phyloP scores from a whole-genome alignment of 2,113 vertebrate genomes.

The Glareola pratincola region DNA sequence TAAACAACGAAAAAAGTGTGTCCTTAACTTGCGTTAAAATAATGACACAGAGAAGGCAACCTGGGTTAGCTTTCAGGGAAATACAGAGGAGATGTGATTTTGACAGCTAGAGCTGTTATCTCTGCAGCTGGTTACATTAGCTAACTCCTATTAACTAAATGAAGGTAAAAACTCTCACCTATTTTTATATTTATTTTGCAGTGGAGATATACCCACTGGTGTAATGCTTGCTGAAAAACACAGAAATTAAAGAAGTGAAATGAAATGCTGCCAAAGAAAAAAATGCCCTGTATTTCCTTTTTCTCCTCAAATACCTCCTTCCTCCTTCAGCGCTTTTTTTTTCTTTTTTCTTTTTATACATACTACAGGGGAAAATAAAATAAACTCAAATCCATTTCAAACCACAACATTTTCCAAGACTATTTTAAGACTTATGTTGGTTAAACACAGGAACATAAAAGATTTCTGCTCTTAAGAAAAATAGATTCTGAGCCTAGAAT shows the following conservation, averaged over 20 bases:
- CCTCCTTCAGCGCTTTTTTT: background rate
- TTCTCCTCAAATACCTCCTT: background rate
- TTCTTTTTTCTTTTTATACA: background rate
- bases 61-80: background rate
- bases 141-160: background rate
- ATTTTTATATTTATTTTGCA: background rate
- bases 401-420: conserved; percentile 21
- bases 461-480: background rate
- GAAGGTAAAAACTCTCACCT: background rate
- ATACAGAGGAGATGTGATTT: background rate
- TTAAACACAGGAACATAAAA: background rate
- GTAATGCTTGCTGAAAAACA: background rate
- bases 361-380: background rate
- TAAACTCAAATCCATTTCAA: background rate
- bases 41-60: background rate
- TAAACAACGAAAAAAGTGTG: background rate
- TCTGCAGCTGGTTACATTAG: background rate
- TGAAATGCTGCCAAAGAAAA: background rate
- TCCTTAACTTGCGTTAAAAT: background rate
- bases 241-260: background rate
- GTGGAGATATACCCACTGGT: background rate
- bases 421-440: background rate
- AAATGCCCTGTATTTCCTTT: background rate
- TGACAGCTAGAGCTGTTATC: background rate
- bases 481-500: background rate